Evolutionary conservation across 1,140 invertebrate genomes (phyloP).

Genomic region (Orchestia grillus): DNA sequence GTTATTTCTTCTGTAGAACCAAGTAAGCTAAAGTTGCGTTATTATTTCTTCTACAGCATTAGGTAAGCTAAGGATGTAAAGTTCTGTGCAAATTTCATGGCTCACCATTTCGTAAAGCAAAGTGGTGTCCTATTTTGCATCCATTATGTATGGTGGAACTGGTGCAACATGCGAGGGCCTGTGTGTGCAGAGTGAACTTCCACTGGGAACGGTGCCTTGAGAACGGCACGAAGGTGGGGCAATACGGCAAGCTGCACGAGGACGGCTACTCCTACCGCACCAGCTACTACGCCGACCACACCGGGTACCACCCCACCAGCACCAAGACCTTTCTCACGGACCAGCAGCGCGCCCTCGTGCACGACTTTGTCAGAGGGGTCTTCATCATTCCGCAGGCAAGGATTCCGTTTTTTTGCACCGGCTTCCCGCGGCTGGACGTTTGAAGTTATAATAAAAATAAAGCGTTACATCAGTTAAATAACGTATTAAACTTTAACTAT

Average conservation of each 20-base stretch:
- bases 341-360: conserved; percentile 23
- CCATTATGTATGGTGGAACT: no score
- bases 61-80: no score
- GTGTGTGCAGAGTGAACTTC: conserved; percentile 51
- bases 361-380: conserved; percentile 35
- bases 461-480: not conserved
- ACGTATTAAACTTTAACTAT: not conserved
- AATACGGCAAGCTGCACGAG: conserved; percentile 44
- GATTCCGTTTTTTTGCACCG: not conserved
- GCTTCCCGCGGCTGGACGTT: not conserved
- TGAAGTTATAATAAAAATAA: not conserved
- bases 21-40: no score
- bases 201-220: conserved; percentile 59
- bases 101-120: no score
- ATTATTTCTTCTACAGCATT: no score
- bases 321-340: conserved; percentile 45
- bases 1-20: no score
- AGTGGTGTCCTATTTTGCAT: no score
- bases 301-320: conserved; percentile 48
- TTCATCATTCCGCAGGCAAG: conserved; percentile 58
- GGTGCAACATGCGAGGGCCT: no score
- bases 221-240: conserved; percentile 55
- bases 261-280: conserved; percentile 57
- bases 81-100: no score
- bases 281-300: conserved; percentile 56